Base-by-base conservation (phyloP, 2,888 invertebrate species). In the Autographa pulchrina region DNA sequence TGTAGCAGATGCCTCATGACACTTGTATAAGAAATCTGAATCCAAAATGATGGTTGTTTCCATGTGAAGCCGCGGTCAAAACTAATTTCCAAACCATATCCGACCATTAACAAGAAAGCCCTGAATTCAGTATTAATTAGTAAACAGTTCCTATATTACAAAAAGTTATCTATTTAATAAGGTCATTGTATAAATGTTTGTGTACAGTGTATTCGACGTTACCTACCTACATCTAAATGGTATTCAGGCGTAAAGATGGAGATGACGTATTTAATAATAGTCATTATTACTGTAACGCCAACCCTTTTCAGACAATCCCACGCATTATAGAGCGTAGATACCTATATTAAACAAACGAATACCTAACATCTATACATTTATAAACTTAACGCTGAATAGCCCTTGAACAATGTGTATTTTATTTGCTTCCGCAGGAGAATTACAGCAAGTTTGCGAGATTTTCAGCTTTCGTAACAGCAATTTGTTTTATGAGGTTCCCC, bases 321-420 rank as follows among this genome's bases (percentile, higher is more conserved):
- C 48, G 48, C 16, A 0, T 48, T 48, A 48, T n/a, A 48, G 5
- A 48, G 16, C 48, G 7, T 7, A 48, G 7, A 48, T 25, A 25
- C 25, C 25, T 48, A n/a, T 43, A 16, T 48, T 48, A 48, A 48
- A 6, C 48, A 43, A 43, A 38, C 38, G 38, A 43, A 16, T 43
- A 43, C 16, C 11, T 11, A 41, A 11, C 16, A 43, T 16, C 16
- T 43, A 38, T 7, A 11, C 11, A 38, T 7, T 6, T 38, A 43
- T 43, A 11, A 43, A n/a, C n/a, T 48, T 38, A 38, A 38, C 9
- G 8, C 11, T n/a, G 48, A 48, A 48, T 48, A 48, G 48, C n/a
- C n/a, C n/a, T 48, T 48, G n/a, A 48, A 48, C 48, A 48, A n/a
- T 48, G 48, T 48, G 48, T 48, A 48, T 48, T n/a, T 48, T n/a